phyloP scores from a whole-genome alignment of 2,797 vertebrate genomes.

The Alosa sapidissima region DNA sequence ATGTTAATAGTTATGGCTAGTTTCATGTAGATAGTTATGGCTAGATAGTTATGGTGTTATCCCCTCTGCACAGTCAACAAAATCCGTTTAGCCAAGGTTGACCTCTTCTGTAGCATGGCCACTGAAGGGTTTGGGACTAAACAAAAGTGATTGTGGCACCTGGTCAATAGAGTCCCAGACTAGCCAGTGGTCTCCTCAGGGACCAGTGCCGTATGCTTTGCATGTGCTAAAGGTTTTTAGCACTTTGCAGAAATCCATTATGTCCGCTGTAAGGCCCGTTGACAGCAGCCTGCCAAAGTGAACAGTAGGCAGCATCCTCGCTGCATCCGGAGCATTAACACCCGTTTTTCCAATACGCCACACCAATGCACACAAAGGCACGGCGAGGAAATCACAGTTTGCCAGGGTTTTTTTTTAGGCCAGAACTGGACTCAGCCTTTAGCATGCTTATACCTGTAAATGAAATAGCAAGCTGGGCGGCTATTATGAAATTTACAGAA shows the following conservation, averaged over 20 bases:
- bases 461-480: constrained; percentile 33
- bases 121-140: background rate
- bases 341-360: constrained; percentile 57
- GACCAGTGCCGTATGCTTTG: background rate
- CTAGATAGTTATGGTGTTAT: background rate
- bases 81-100: background rate
- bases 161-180: background rate
- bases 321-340: constrained; percentile 65
- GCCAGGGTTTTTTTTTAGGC: constrained; percentile 45
- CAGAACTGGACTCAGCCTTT: background rate
- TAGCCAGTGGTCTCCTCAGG: background rate
- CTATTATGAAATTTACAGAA: constrained; percentile 62
- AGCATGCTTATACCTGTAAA: background rate
- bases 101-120: background rate
- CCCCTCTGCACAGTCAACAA: background rate
- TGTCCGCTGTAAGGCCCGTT: constrained; percentile 49
- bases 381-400: constrained; percentile 56
- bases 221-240: constrained; percentile 22
- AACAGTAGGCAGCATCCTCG: constrained; percentile 67
- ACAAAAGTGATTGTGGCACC: constrained; percentile 1
- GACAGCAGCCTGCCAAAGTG: constrained; percentile 57
- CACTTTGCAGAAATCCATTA: constrained; percentile 19
- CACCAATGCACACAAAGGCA: constrained; percentile 57
- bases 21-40: background rate
- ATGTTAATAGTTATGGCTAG: background rate